Evolutionary conservation across 2,113 vertebrate genomes (phyloP).

Genomic region (Sinocyclocheilus maitianheensis): DNA sequence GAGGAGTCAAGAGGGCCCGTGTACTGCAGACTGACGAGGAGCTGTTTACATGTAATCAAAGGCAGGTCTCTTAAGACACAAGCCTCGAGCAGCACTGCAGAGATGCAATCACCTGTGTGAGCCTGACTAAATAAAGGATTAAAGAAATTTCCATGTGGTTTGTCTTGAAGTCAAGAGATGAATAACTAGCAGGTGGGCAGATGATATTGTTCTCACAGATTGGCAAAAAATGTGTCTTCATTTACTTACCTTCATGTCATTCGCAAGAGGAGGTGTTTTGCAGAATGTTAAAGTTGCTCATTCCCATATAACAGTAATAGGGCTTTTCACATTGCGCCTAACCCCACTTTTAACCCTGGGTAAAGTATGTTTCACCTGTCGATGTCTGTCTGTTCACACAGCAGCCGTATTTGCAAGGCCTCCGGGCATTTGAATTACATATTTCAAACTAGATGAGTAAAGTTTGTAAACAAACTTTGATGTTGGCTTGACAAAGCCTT

Average conservation of each 20-base stretch:
- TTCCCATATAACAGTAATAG: no score
- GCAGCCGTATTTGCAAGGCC: no score
- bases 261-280: neutral
- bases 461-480: neutral
- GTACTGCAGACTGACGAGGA: slow-evolving; percentile 34
- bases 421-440: no score
- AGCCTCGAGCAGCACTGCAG: neutral
- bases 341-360: no score
- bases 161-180: slow-evolving; percentile 14
- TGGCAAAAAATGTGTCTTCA: neutral
- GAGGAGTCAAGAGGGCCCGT: slow-evolving; percentile 39
- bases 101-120: slow-evolving; percentile 26
- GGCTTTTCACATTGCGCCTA: no score
- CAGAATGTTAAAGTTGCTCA: neutral
- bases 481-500: no score
- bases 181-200: neutral
- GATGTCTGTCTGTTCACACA: no score
- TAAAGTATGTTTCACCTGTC: no score
- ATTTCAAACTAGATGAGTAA: no score
- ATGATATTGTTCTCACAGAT: neutral
- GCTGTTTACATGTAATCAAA: slow-evolving; percentile 51
- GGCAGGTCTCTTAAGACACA: neutral
- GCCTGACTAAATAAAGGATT: slow-evolving; percentile 10
- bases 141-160: slow-evolving; percentile 6
- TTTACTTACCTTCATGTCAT: neutral